Evolutionary conservation across 1,140 invertebrate genomes (phyloP).

Genomic region (Stenopsyche tienmushanensis): DNA sequence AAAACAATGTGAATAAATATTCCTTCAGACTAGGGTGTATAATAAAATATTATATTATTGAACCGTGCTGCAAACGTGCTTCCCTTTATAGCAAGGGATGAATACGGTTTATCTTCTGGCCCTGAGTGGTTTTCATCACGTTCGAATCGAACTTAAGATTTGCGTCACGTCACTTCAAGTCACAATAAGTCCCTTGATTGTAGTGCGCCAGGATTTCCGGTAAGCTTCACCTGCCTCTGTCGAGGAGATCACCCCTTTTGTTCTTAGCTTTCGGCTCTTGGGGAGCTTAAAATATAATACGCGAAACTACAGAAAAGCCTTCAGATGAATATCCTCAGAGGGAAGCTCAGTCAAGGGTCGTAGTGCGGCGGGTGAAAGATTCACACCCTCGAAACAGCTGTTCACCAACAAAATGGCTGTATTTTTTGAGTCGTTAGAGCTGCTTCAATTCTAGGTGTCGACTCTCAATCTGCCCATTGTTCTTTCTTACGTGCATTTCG

Average conservation of each 20-base stretch:
- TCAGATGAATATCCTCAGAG: not conserved
- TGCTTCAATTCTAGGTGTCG: not conserved
- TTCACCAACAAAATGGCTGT: not conserved
- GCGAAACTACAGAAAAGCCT: not conserved
- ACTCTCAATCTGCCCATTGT: not conserved
- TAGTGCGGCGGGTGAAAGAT: not conserved
- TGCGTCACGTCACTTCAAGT: slow-evolving; percentile 10
- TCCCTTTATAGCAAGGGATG: too few species aligned
- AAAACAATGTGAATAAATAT: too few species aligned
- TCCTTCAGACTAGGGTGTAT: too few species aligned
- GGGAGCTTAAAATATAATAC: slow-evolving; percentile 9
- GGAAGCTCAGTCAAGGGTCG: not conserved
- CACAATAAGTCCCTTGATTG: slow-evolving; percentile 7
- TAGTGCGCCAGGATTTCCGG: not conserved
- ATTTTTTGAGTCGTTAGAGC: not conserved
- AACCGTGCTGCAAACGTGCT: too few species aligned
- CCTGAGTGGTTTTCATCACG: not conserved
- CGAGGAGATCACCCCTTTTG: not conserved
- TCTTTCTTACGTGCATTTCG: not conserved
- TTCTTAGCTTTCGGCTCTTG: not conserved
- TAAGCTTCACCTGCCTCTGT: not conserved
- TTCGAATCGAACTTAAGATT: not conserved
- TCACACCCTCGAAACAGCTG: not conserved
- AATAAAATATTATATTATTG: too few species aligned
- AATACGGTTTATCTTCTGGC: too few species aligned